Percentiles rank a stretch among this genome's conserved stretches.
These are phyloP conservation scores for Aurelia coerulea DNA, from an alignment of 30 jellyfish, hydroid and myxozoan species.

Conservation along the genomic window DNA sequence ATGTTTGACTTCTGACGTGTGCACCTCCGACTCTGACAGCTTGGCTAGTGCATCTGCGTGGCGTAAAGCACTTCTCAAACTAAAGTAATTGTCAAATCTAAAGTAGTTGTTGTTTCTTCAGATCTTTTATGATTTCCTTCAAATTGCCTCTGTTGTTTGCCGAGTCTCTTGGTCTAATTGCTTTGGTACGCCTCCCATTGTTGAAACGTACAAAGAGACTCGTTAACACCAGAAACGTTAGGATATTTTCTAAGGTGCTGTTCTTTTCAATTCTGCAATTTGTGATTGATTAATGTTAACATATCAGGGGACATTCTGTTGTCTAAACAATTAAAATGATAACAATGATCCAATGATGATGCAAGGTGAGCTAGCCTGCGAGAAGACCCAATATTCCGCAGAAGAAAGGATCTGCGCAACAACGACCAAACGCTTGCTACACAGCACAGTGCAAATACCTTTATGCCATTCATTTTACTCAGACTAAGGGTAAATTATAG, in stretches of 20 bases:
- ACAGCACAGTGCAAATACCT: too few species aligned
- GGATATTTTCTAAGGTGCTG: slow-evolving; percentile 4
- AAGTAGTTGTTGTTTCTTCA: not conserved
- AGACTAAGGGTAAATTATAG: too few species aligned
- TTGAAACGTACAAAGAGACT: not conserved
- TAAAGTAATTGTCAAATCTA: too few species aligned
- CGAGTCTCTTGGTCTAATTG: not conserved
- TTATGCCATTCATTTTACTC: too few species aligned
- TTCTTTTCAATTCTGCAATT: slow-evolving; percentile 5
- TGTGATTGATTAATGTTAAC: not conserved
- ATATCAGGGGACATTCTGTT: slow-evolving; percentile 14
- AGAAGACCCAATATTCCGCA: too few species aligned
- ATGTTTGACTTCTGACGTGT: too few species aligned
- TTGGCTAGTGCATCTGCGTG: too few species aligned
- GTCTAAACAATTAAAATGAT: not conserved
- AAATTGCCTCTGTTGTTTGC: slow-evolving; percentile 14
- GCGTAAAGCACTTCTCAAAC: too few species aligned
- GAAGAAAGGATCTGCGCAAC: too few species aligned
- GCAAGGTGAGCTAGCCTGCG: too few species aligned
- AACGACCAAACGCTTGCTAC: too few species aligned
- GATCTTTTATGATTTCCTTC: slow-evolving; percentile 3
- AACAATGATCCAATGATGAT: not conserved
- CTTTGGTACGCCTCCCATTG: slow-evolving; percentile 29
- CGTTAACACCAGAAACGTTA: slow-evolving; percentile 18
- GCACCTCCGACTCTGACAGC: too few species aligned